Evolutionary conservation across 2,888 invertebrate genomes (phyloP).

Genomic region (Oscheius sp.): DNA sequence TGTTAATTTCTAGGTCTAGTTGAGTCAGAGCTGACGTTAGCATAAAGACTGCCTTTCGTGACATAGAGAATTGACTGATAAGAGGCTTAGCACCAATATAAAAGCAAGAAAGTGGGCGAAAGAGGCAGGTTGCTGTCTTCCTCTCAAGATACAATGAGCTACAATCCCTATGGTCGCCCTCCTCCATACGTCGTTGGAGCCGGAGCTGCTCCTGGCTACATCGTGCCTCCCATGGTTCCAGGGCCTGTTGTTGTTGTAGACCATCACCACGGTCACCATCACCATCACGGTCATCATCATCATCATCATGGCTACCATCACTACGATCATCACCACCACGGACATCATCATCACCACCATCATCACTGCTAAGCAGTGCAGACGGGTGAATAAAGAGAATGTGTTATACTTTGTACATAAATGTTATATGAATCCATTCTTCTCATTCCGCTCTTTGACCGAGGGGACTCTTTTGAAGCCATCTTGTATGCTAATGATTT

Average conservation of each 20-base stretch:
- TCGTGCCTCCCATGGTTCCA: not conserved
- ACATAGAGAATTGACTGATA: not conserved
- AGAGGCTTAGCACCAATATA: too few species aligned
- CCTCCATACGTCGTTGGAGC: not conserved
- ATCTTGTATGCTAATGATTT: conserved; percentile 21
- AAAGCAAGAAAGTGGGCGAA: too few species aligned
- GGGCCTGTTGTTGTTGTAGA: not conserved
- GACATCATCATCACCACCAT: not conserved
- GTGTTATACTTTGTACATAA: too few species aligned
- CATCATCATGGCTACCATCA: not conserved
- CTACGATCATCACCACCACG: conserved; percentile 1
- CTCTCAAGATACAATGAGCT: not conserved
- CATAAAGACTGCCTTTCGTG: not conserved
- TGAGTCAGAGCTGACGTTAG: not conserved
- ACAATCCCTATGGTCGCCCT: not conserved
- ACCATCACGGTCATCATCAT: not conserved
- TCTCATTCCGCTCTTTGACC: not conserved
- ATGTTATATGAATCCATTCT: too few species aligned
- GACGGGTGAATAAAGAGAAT: too few species aligned
- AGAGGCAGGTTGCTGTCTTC: too few species aligned
- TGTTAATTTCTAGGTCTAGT: not conserved
- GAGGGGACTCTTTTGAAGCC: not conserved
- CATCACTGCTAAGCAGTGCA: too few species aligned
- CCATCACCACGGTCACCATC: not conserved
- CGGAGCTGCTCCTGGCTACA: conserved; percentile 2